Conservation (phyloP, 2,888 invertebrate species). For the Alviniconcha strummeri region DNA sequence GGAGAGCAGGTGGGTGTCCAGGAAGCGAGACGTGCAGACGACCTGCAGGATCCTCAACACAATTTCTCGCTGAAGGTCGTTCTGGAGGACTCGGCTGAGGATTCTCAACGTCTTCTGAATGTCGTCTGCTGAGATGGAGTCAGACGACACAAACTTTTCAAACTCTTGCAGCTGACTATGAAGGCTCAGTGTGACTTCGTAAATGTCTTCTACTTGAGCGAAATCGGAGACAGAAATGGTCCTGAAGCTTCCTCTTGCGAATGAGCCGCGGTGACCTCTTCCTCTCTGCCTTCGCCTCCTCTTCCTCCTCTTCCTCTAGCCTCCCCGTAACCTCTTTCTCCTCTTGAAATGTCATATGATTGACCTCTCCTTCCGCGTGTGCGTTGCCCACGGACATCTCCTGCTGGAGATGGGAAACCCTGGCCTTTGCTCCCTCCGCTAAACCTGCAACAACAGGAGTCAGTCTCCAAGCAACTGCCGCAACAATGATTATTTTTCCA, state of each 20-base stretch:
- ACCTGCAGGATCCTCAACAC: slow-evolving; percentile 30
- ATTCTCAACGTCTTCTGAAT: slow-evolving; percentile 26
- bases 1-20: slow-evolving; percentile 31
- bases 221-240: background rate
- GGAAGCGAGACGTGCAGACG: slow-evolving; percentile 35
- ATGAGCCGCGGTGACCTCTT: too few relatives aligned
- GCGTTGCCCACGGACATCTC: too few relatives aligned
- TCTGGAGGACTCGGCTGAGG: slow-evolving; percentile 15
- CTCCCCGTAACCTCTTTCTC: background rate
- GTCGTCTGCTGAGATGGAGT: slow-evolving; percentile 29
- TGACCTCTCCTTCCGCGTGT: too few relatives aligned
- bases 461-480: too few relatives aligned
- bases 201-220: slow-evolving; percentile 14
- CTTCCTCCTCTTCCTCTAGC: background rate
- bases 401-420: too few relatives aligned
- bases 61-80: slow-evolving; percentile 34
- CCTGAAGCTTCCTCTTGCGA: too few relatives aligned
- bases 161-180: slow-evolving; percentile 29
- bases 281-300: too few relatives aligned
- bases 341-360: too few relatives aligned
- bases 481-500: too few relatives aligned
- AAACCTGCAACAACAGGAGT: too few relatives aligned
- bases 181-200: slow-evolving; percentile 34
- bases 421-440: too few relatives aligned
- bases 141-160: slow-evolving; percentile 20